Percentiles rank a stretch among this genome's conserved stretches.
Conservation (phyloP, 2,113 vertebrate genomes). For the Chloebia gouldiae region DNA sequence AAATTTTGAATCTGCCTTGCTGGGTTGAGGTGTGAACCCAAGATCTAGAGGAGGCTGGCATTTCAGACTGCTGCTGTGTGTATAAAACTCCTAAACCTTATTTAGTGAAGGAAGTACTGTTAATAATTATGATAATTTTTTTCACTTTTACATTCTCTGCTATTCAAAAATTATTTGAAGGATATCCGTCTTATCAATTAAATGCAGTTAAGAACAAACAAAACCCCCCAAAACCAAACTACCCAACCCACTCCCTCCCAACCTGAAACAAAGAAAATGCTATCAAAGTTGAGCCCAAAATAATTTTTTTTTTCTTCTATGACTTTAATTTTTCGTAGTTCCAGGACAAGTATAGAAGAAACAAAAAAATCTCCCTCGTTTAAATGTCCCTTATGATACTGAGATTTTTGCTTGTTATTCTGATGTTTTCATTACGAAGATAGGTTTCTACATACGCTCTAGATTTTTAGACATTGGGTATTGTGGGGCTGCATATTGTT, state of each 20-base stretch:
- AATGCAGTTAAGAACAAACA: background rate
- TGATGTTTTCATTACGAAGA: background rate
- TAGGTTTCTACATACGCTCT: background rate
- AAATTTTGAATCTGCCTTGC: conserved; percentile 40
- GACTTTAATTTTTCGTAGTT: background rate
- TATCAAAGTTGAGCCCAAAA: background rate
- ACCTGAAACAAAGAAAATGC: background rate
- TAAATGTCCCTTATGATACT: background rate
- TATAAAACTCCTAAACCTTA: background rate
- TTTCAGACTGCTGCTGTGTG: background rate
- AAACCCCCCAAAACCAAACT: background rate
- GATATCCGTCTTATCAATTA: background rate
- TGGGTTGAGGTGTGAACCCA: conserved; percentile 23
- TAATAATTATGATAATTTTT: background rate
- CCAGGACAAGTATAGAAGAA: background rate
- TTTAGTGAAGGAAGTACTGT: background rate
- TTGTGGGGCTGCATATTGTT: background rate
- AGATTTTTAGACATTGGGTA: background rate
- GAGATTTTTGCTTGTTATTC: background rate
- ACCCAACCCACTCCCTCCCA: background rate
- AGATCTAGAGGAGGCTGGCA: background rate
- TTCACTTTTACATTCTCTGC: background rate
- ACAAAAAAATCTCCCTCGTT: background rate
- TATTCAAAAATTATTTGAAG: background rate
- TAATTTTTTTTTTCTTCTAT: background rate